Conservation (phyloP, 2,113 vertebrate genomes). For the Indicator maculatus region DNA sequence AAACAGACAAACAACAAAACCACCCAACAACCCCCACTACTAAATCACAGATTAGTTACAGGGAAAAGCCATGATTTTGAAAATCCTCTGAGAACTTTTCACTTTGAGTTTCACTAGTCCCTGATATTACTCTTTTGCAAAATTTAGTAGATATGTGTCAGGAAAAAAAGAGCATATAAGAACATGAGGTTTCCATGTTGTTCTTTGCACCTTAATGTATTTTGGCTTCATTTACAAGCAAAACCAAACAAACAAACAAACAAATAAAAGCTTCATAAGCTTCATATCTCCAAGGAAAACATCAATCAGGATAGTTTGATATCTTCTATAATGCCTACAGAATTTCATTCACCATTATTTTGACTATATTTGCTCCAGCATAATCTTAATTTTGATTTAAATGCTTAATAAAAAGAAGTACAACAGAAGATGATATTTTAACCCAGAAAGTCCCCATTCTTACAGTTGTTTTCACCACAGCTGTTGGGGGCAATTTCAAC, state of each 20-base stretch:
- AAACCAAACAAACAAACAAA: background rate
- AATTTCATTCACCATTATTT: background rate
- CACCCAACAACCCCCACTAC: background rate
- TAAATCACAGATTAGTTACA: background rate
- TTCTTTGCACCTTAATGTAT: background rate
- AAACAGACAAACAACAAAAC: background rate
- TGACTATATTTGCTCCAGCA: background rate
- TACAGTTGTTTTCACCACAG: background rate
- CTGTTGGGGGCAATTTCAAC: too few species aligned
- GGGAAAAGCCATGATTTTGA: background rate
- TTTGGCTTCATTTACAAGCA: background rate
- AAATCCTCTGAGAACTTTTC: background rate
- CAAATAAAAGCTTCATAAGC: background rate
- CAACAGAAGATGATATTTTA: background rate
- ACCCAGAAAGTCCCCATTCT: background rate
- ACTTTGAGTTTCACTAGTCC: background rate
- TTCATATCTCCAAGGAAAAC: background rate
- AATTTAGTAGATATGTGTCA: background rate
- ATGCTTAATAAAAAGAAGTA: background rate
- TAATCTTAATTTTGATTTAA: background rate
- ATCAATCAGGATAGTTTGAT: background rate
- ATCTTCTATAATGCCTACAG: background rate
- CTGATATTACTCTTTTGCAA: background rate
- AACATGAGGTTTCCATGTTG: background rate
- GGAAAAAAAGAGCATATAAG: background rate